phyloP scores from a whole-genome alignment of 1,140 invertebrate genomes.

The Drosophila arawakana region DNA sequence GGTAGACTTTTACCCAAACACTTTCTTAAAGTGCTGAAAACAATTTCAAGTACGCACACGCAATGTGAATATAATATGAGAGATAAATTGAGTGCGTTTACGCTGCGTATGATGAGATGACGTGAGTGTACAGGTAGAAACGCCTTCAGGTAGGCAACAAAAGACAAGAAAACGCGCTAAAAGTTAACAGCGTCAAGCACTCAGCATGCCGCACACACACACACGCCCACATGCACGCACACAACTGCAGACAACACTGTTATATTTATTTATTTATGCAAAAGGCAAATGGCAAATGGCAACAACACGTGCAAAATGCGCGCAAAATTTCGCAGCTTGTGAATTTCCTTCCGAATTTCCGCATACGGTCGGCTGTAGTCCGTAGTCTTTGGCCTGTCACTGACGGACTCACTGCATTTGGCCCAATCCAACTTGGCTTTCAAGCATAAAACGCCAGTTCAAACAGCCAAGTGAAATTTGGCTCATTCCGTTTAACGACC shows the following conservation, averaged over 20 bases:
- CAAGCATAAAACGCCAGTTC: background rate
- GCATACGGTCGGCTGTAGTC: background rate
- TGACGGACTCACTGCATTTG: conserved; percentile 38
- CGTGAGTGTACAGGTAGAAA: background rate
- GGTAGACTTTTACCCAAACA: conserved; percentile 8
- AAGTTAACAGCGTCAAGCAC: conserved; percentile 57
- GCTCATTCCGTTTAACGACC: conserved; percentile 41
- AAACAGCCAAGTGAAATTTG: conserved; percentile 16
- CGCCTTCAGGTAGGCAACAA: conserved; percentile 53
- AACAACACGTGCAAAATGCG: conserved; percentile 61
- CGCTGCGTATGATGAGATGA: conserved; percentile 28
- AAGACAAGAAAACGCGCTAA: conserved; percentile 50
- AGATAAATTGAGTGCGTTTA: conserved; percentile 64
- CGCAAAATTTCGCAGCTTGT: conserved; percentile 51
- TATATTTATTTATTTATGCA: conserved; percentile 71
- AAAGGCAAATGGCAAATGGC: conserved; percentile 57
- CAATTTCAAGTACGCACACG: conserved; percentile 62
- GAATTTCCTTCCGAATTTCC: conserved; percentile 19
- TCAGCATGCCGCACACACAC: conserved; percentile 31
- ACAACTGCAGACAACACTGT: conserved; percentile 15
- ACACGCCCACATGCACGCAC: conserved; percentile 19
- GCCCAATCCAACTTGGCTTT: background rate
- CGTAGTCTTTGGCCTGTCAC: conserved; percentile 1
- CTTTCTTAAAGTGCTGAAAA: conserved; percentile 51
- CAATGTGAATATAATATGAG: conserved; percentile 73